Base-by-base conservation (phyloP, 2,797 vertebrate genomes). In the Gambusia yucatana region DNA sequence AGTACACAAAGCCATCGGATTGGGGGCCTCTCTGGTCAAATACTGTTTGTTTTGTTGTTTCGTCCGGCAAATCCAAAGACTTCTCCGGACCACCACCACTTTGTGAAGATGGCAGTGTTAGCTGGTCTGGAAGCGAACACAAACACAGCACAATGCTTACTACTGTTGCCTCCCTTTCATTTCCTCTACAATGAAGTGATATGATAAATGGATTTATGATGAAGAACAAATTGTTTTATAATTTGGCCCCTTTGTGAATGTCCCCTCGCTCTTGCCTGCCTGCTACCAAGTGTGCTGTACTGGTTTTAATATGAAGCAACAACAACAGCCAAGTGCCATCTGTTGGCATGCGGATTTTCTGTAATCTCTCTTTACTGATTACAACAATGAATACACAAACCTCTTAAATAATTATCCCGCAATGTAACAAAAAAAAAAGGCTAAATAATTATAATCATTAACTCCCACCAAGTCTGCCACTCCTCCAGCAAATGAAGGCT, bases 351-450 rank as follows among this genome's bases (percentile, higher is more conserved):
- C 91, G 93, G 95, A 96, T 96, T 95, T 95, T 95, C 94, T 94
- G 95, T 96, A 96, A 96, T 96, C 95, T 95, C 94, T 95, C 94
- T 96, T 96, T 96, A 95, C 96, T 96, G 95, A 96, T 96, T 96
- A 95, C 94, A 95, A 94, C 94, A 91, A 95, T 94, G 94, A 95
- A 95, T 95, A 95, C 95, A 96, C 93, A 87, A 95, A 96, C 95
- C 96, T 96, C 95, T 96, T 96, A 96, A 96, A 96, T 96, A 96
- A 96, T 96, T 96, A 96, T 96, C 94, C 95, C 92, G 89, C 95
- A 94, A 95, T 95, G 94, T 93, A 91, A 93, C 65, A 77, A 93
- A 94, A 91, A 94, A 91, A 89, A 94, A 95, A 95, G 87, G 90
- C 90, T 47, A 95, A 96, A 96, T 96, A 96, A 96, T 96, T 96